These are phyloP conservation scores for Caenorhabditis doughertyi DNA, from an alignment of 2,888 invertebrate genomes.

Conservation along the genomic window DNA sequence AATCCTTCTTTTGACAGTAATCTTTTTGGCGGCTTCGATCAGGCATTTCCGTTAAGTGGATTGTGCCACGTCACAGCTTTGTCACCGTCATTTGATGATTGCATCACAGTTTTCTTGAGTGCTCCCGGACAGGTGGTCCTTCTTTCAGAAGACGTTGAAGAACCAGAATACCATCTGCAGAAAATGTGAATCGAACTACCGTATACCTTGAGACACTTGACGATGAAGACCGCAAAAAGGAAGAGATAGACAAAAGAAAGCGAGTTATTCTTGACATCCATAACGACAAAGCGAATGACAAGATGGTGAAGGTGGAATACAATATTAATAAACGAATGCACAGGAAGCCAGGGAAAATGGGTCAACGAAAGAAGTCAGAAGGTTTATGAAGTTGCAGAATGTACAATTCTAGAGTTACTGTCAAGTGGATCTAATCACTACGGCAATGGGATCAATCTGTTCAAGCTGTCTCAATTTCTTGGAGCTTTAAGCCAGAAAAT, in stretches of 20 bases:
- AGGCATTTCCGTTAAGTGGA: conserved; percentile 36
- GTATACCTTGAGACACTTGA: conserved; percentile 35
- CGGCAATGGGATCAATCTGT: too few relatives aligned
- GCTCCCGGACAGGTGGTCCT: conserved; percentile 40
- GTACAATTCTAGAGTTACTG: too few relatives aligned
- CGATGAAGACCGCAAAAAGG: conserved; percentile 19
- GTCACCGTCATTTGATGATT: conserved; percentile 35
- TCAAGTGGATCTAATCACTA: too few relatives aligned
- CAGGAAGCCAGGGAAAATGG: conserved; percentile 9
- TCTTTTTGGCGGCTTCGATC: conserved; percentile 35
- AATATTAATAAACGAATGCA: too few relatives aligned
- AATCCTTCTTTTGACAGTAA: conserved; percentile 30
- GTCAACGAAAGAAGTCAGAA: neutral
- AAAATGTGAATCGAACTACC: conserved; percentile 45
- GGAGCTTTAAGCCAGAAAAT: too few relatives aligned
- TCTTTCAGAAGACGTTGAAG: conserved; percentile 46
- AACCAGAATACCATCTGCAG: conserved; percentile 37
- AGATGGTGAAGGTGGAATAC: conserved; percentile 2
- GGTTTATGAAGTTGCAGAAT: too few relatives aligned
- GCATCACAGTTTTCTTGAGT: conserved; percentile 33
- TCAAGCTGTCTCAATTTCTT: too few relatives aligned
- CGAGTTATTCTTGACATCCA: conserved; percentile 58
- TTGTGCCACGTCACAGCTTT: conserved; percentile 13
- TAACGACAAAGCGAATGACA: conserved; percentile 33
- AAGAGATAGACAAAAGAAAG: conserved; percentile 32